Percentiles rank a stretch among this genome's conserved stretches.
phyloP scores from a whole-genome alignment of 1,140 invertebrate genomes.

The Drosophila virilis region DNA sequence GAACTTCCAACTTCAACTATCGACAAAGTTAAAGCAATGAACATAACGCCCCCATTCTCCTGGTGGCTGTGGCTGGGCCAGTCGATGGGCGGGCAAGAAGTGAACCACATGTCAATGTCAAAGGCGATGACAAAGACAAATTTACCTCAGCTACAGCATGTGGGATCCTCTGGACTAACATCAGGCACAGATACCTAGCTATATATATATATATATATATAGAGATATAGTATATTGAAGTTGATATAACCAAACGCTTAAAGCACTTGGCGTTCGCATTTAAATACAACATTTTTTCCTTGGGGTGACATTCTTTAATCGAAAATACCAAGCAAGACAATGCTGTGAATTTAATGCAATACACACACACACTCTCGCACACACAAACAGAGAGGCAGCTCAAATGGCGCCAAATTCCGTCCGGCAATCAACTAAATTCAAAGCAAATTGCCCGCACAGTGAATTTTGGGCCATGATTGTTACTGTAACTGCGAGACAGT shows the following conservation, averaged over 20 bases:
- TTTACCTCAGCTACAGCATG: conserved; percentile 38
- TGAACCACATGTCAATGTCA: conserved; percentile 77
- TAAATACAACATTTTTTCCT: conserved; percentile 60
- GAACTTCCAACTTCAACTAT: conserved; percentile 16
- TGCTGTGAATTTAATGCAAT: conserved; percentile 15
- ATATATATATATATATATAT: too few species aligned
- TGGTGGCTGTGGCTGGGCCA: background rate
- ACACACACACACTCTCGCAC: conserved; percentile 14
- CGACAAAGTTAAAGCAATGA: conserved; percentile 13
- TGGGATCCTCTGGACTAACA: conserved; percentile 1
- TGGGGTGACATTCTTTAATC: conserved; percentile 45
- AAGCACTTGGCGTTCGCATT: conserved; percentile 46
- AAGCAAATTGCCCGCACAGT: conserved; percentile 80
- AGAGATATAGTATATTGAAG: conserved; percentile 16
- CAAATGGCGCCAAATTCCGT: conserved; percentile 77
- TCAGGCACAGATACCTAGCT: conserved; percentile 11
- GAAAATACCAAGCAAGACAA: conserved; percentile 56
- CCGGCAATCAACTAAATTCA: conserved; percentile 79
- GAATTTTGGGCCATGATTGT: conserved; percentile 44
- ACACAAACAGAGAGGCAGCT: conserved; percentile 2
- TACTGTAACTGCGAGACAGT: conserved; percentile 2
- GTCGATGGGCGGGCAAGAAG: conserved; percentile 32
- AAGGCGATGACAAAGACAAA: conserved; percentile 78
- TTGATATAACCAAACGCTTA: conserved; percentile 8
- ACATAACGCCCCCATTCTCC: conserved; percentile 4